Base-by-base conservation (phyloP, 2,797 vertebrate genomes). In the Cottoperca gobio region DNA sequence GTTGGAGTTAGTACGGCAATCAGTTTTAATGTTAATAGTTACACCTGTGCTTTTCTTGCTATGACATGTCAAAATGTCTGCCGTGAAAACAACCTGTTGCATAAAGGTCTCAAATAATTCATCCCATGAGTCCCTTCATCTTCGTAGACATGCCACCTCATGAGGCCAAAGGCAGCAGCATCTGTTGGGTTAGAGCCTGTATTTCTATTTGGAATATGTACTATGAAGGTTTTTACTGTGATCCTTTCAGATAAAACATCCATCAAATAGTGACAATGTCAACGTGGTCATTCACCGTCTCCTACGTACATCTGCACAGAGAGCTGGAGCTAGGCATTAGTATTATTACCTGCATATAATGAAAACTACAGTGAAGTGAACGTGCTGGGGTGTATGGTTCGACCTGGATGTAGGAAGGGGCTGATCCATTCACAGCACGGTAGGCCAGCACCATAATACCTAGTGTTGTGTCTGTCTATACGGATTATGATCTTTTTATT, bases 1-100 rank as follows among this genome's bases (percentile, higher is more conserved):
- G 33, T 14, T 33, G 46, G 31, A 73, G 60, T 49, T 19, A 65
- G 43, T 19, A 53, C 49, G 45, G 43, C 58, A 46, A 31, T 19
- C 31, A 42, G 70, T 70, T 53, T 69, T 67, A 46, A 65, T 64
- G 31, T 23, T 17, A 39, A 23, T 14, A 19, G 35, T 59, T 73
- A 52, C 57, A 65, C 26, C 23, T 42, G 37, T 52, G 52, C 33
- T 69, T 78, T 45, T 39, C 28, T 59, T 62, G 24, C 49, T 49
- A 54, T 35, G 45, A 48, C 43, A 35, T 37, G 63, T 69, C 9
- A 71, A 48, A 61, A 55, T 31, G 26, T 39, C 26, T 61, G 3
- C 61, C 67, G 76, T 37, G 64, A 76, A 75, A 73, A 73, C 0
- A 16, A 46, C 40, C 45, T 28, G 4, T 64, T 67, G 49, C 13